Percentiles rank a stretch among this genome's conserved stretches.
Conservation (phyloP, 2,113 vertebrate species). For the Callocephalon fimbriatum region DNA sequence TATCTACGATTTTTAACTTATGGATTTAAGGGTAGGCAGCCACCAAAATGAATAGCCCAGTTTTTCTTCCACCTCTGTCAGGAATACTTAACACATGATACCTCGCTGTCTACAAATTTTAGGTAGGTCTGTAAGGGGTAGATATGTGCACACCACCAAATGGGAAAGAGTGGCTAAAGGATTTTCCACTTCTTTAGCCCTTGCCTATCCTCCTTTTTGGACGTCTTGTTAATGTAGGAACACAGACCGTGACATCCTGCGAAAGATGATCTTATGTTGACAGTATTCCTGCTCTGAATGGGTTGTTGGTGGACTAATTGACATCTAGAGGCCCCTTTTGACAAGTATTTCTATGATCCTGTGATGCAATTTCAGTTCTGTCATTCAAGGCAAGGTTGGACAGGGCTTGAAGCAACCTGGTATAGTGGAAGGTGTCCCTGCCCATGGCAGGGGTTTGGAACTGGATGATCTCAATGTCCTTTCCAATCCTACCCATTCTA, state of each 20-base stretch:
- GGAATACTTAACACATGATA: not conserved
- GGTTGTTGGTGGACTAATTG: not conserved
- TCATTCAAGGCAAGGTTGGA: not conserved
- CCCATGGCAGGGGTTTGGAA: not conserved
- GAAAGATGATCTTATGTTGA: not conserved
- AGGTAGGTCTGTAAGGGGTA: not conserved
- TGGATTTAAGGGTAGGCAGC: not conserved
- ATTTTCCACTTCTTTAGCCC: not conserved
- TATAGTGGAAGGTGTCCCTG: not conserved
- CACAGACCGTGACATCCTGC: not conserved
- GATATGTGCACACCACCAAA: not conserved
- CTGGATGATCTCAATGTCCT: not conserved
- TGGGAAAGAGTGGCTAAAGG: not conserved
- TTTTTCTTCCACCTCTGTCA: not conserved
- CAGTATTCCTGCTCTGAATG: not conserved
- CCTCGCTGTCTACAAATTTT: not conserved
- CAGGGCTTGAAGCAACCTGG: not conserved
- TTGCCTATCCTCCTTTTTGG: not conserved
- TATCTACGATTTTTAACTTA: not conserved
- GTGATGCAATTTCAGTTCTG: not conserved
- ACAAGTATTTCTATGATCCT: not conserved
- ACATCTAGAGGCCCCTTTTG: not conserved
- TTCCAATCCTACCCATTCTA: not conserved
- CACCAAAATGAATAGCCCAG: not conserved
- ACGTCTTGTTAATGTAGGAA: not conserved